Evolutionary conservation across 2,797 vertebrate species (phyloP).

Genomic region (Eleutherodactylus coqui): DNA sequence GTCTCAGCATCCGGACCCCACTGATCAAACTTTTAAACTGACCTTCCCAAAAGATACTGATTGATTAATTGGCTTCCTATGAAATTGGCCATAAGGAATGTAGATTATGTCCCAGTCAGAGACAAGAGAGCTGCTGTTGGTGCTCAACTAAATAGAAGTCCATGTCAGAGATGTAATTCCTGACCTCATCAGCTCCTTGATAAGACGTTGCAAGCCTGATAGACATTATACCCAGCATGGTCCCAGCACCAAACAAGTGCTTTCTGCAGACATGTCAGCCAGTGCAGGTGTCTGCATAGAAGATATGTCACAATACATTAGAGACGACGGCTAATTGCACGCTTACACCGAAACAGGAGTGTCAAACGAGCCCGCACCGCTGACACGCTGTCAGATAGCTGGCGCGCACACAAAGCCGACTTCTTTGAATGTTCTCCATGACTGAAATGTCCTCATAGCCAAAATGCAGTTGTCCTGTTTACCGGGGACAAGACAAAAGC

Average conservation of each 20-base stretch:
- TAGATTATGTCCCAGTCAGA: no score
- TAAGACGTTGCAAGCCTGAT: not conserved
- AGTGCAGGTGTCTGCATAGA: constrained; percentile 34
- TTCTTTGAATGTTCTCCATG: constrained; percentile 29
- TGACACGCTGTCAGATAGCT: constrained; percentile 10
- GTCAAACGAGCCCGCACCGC: constrained; percentile 10
- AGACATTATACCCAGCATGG: not conserved
- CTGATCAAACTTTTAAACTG: no score
- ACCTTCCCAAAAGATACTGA: no score
- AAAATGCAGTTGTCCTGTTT: constrained; percentile 38
- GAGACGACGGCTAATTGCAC: constrained; percentile 40
- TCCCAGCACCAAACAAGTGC: not conserved
- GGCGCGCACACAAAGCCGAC: constrained; percentile 34
- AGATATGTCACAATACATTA: constrained; percentile 47
- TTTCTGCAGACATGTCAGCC: constrained; percentile 8
- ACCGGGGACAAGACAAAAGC: constrained; percentile 45
- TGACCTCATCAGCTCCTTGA: not conserved
- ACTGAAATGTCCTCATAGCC: constrained; percentile 29
- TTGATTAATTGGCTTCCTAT: no score
- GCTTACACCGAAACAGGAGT: constrained; percentile 20
- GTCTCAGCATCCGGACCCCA: no score
- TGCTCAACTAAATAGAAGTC: no score
- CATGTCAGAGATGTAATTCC: no score
- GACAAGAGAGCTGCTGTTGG: no score
- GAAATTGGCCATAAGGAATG: no score